phyloP scores from a whole-genome alignment of 2,113 vertebrate genomes.

The Haemorhous mexicanus region DNA sequence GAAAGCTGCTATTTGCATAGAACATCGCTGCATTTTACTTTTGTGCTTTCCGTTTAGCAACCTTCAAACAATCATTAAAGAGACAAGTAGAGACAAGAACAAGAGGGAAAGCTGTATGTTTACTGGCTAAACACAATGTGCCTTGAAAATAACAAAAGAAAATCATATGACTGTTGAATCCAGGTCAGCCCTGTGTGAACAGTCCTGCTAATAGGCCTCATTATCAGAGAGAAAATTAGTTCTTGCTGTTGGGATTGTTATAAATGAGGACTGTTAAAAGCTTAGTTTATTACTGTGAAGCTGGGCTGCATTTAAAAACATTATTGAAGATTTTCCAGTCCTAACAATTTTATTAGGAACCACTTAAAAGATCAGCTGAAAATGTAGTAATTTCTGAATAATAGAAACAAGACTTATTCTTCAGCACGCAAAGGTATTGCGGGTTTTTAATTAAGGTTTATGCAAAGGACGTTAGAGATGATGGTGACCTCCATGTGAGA shows the following conservation, averaged over 20 bases:
- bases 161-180: neutral
- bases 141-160: neutral
- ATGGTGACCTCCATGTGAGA: neutral
- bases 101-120: constrained; percentile 14
- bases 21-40: constrained; percentile 26
- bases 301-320: constrained; percentile 10
- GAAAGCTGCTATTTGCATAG: constrained; percentile 53
- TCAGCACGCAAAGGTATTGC: constrained; percentile 14
- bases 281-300: constrained; percentile 19
- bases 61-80: constrained; percentile 1
- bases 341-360: constrained; percentile 57
- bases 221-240: constrained; percentile 44
- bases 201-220: constrained; percentile 32
- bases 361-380: constrained; percentile 49
- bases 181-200: constrained; percentile 49
- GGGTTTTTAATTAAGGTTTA: constrained; percentile 37
- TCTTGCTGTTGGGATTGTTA: constrained; percentile 49
- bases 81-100: constrained; percentile 22
- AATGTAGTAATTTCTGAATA: constrained; percentile 17
- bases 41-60: neutral
- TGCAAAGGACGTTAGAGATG: neutral
- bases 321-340: constrained; percentile 46
- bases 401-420: neutral
- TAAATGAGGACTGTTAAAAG: constrained; percentile 23
- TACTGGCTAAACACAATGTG: neutral